Percentiles rank a stretch among this genome's conserved stretches.
Evolutionary conservation across 2,797 vertebrate genomes (phyloP).

Genomic region (Prionace glauca): DNA sequence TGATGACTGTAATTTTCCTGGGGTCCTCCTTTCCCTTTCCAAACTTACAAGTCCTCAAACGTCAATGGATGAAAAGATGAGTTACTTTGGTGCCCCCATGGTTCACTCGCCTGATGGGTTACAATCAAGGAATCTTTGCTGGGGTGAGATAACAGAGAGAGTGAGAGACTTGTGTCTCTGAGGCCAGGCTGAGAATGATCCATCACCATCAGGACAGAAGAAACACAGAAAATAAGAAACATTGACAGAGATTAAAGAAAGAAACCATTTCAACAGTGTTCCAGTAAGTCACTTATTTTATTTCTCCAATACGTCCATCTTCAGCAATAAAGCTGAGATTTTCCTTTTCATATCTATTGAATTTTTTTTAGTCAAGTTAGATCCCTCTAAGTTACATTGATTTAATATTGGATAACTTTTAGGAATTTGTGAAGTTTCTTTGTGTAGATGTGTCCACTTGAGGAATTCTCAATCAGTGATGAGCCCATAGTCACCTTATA

Average conservation of each 20-base stretch:
- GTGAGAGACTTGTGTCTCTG: neutral
- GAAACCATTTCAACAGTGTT: neutral
- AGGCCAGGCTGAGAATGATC: neutral
- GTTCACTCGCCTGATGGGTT: neutral
- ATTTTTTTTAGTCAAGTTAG: neutral
- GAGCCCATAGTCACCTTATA: neutral
- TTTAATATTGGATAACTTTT: conserved; percentile 3
- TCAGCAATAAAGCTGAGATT: neutral
- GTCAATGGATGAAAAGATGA: neutral
- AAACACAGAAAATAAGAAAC: neutral
- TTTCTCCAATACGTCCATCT: neutral
- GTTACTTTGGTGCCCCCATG: neutral
- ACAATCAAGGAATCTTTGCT: neutral
- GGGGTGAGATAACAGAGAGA: neutral
- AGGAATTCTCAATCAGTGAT: neutral
- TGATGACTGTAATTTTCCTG: too few species aligned
- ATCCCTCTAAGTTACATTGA: neutral
- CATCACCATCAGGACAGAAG: neutral
- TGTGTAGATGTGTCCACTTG: neutral
- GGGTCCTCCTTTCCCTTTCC: too few species aligned
- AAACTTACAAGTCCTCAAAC: neutral
- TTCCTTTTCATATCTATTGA: neutral
- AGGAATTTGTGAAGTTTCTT: neutral
- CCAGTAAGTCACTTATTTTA: neutral
- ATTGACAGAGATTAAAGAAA: neutral